A percentile compares a stretch with the other conserved stretches of the same genome.
Conservation (phyloP, 2,888 invertebrate genomes). For the Didymodactylos carnosus region DNA sequence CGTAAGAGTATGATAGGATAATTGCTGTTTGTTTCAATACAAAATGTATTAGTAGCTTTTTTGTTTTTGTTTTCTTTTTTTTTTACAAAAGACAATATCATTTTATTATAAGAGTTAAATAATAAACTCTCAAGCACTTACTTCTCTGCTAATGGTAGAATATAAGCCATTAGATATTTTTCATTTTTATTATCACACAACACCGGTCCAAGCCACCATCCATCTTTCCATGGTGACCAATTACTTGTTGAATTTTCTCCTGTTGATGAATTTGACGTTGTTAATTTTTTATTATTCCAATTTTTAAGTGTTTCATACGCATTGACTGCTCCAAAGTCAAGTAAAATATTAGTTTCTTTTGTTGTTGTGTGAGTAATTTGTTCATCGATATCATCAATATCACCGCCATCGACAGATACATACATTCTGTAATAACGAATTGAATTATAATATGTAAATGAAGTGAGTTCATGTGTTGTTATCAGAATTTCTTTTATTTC, state of each 20-base stretch:
- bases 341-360: background rate
- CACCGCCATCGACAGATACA: too few relatives aligned
- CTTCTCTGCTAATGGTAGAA: background rate
- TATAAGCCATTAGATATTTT: background rate
- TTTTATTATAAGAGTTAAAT: too few relatives aligned
- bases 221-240: background rate
- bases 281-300: too few relatives aligned
- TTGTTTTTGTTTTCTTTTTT: background rate
- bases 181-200: conserved; percentile 1
- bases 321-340: background rate
- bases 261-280: background rate
- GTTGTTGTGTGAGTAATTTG: background rate
- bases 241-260: too few relatives aligned
- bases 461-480: background rate
- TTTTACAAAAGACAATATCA: too few relatives aligned
- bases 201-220: background rate
- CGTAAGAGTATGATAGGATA: too few relatives aligned
- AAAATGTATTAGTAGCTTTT: too few relatives aligned
- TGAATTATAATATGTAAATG: background rate
- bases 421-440: background rate
- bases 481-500: background rate
- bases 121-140: too few relatives aligned
- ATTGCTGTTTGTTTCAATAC: too few relatives aligned
- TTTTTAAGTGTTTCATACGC: background rate
- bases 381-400: background rate